Percentiles rank a stretch among this genome's conserved stretches.
Conservation (phyloP, 2,888 invertebrate genomes). For the Trichogramma dendrolimi region DNA sequence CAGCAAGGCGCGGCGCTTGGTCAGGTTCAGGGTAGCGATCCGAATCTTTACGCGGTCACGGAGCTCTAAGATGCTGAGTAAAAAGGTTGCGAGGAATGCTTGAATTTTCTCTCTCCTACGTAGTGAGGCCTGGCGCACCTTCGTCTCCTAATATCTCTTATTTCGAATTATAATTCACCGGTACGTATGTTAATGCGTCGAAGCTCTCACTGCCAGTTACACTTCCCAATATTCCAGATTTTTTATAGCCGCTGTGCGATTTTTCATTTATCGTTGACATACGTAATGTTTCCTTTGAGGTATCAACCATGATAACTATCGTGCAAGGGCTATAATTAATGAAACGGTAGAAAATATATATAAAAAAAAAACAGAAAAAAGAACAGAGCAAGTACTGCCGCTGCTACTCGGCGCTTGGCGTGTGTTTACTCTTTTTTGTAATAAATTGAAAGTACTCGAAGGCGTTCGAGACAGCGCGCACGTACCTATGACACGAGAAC, state of each 20-base stretch:
- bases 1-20: constrained; percentile 44
- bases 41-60: constrained; percentile 70
- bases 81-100: neutral
- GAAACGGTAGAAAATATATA: neutral
- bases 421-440: neutral
- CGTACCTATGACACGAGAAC: neutral
- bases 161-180: too few species aligned
- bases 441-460: neutral
- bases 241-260: too few species aligned
- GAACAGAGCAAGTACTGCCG: neutral
- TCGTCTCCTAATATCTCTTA: neutral
- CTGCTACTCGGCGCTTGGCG: neutral
- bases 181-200: too few species aligned
- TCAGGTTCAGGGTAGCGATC: constrained; percentile 51
- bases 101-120: neutral
- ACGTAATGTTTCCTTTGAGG: too few species aligned
- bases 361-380: neutral
- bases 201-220: too few species aligned
- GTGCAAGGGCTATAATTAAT: too few species aligned
- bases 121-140: neutral
- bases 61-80: constrained; percentile 56
- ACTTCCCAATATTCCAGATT: too few species aligned
- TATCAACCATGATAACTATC: too few species aligned
- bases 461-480: constrained; percentile 2
- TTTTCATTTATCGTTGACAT: too few species aligned